Evolutionary conservation across 2,797 vertebrate genomes (phyloP).

Genomic region (Rhincodon typus): DNA sequence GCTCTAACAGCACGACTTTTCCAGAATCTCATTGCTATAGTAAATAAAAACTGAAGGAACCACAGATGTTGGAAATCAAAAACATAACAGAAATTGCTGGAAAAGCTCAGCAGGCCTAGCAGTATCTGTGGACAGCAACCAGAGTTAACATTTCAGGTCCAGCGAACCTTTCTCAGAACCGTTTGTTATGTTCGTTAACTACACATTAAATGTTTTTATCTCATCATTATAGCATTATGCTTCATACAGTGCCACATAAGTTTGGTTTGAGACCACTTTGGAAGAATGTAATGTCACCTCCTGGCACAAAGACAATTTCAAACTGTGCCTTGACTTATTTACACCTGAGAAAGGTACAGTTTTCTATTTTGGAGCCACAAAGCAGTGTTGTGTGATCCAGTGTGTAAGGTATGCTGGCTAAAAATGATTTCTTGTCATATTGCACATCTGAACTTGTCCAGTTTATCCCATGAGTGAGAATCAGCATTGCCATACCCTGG

Average conservation of each 20-base stretch:
- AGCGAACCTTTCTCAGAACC: too few relatives aligned
- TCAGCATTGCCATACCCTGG: not conserved
- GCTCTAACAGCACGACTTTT: not conserved
- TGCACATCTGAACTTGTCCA: not conserved
- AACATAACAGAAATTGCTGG: too few relatives aligned
- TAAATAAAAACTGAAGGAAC: too few relatives aligned
- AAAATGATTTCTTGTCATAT: not conserved
- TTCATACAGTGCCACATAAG: not conserved
- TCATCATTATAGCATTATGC: not conserved
- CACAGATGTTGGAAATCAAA: too few relatives aligned
- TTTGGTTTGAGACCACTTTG: not conserved
- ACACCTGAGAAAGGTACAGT: not conserved
- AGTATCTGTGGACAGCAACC: too few relatives aligned
- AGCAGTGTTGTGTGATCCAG: not conserved
- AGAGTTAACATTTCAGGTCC: too few relatives aligned
- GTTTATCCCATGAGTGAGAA: not conserved
- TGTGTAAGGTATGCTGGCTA: not conserved
- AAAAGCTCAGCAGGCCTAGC: too few relatives aligned
- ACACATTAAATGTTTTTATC: not conserved
- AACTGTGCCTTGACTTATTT: not conserved
- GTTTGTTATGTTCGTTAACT: too few relatives aligned
- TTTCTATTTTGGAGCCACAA: not conserved
- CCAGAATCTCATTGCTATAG: not conserved
- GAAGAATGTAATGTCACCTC: not conserved
- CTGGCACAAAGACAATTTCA: not conserved